A percentile compares a stretch with the other conserved stretches of the same genome.
phyloP scores from a whole-genome alignment of 1,140 invertebrate species.

The Diachasmimorpha longicaudata region DNA sequence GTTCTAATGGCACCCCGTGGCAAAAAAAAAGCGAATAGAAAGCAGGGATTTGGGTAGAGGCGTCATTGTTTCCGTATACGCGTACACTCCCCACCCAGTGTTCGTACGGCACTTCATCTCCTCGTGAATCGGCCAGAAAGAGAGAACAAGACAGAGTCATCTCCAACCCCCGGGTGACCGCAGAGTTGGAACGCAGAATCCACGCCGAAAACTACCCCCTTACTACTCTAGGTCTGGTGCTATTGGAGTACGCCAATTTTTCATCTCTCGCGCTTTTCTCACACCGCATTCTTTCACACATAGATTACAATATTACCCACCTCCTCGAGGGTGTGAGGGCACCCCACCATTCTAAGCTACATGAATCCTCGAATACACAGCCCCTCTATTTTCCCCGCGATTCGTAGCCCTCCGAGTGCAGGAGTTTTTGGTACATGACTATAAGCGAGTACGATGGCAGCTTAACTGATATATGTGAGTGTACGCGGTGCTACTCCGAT shows the following conservation, averaged over 20 bases:
- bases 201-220: slow-evolving; percentile 54
- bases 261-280: slow-evolving; percentile 45
- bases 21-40: slow-evolving; percentile 40
- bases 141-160: background rate
- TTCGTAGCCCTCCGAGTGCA: background rate
- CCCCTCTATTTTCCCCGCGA: slow-evolving; percentile 24
- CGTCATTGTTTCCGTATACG: slow-evolving; percentile 53
- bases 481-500: slow-evolving; percentile 52
- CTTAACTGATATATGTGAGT: slow-evolving; percentile 47
- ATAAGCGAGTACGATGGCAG: slow-evolving; percentile 6
- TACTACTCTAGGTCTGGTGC: slow-evolving; percentile 44
- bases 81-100: slow-evolving; percentile 49
- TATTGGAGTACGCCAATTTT: slow-evolving; percentile 56
- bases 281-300: slow-evolving; percentile 59
- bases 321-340: slow-evolving; percentile 9
- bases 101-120: slow-evolving; percentile 27
- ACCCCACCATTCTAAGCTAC: slow-evolving; percentile 24
- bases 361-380: background rate
- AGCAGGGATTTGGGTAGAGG: slow-evolving; percentile 53
- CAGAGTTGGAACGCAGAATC: slow-evolving; percentile 23
- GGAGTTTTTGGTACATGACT: slow-evolving; percentile 16
- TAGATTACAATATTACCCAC: slow-evolving; percentile 62
- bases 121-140: background rate
- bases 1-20: slow-evolving; percentile 53
- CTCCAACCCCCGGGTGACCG: background rate